Evolutionary conservation across 2,797 vertebrate species (phyloP), one percentile per base, ranked within the genome.

Genomic region (Heliangelus exortis): DNA sequence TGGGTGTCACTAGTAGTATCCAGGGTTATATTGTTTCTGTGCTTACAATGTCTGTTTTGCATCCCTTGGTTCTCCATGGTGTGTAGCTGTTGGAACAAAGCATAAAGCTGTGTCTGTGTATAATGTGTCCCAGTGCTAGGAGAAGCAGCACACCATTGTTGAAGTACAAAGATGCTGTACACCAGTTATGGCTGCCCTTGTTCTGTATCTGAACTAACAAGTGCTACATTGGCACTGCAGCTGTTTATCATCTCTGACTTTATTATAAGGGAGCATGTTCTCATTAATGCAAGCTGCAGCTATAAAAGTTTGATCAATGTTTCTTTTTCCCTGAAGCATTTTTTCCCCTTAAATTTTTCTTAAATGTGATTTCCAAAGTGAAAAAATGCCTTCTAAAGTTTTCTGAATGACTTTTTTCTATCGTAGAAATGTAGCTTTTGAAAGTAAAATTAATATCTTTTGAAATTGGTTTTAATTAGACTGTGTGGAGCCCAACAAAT

Each of bases 141-240:
- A 96, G 73, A 82, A 85, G 94, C 73, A 90, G 50, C 71, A 43
- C 82, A 12, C 95, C 90, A 96, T 97, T 97, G 96, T 97, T 82
- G 88, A 72, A 78, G 54, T 67, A 96, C 95, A 97, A 89, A 96
- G 91, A 88, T 87, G 87, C 73, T 80, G n/a, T 69, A 62, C 75
- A 90, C 57, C 72, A 83, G 51, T 81, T 87, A 77, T 8, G 76
- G 79, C 63, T 93, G 81, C 55, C 77, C 84, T 94, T 96, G 87
- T 95, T 96, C 92, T 13, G 14, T 66, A 19, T 88, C 74, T 93
- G 86, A 96, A 78, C 71, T 78, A 85, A 91, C 71, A 89, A 96
- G 85, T 84, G 83, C 90, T 95, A 45, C 90, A 68, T 63, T 97
- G 88, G 71, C 66, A 48, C 80, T 82, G 94, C 95, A 96, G 95